A percentile compares a stretch with the other conserved stretches of the same genome.
Evolutionary conservation across 2,113 vertebrate species (phyloP).

Genomic region (Psittacus erithacus): DNA sequence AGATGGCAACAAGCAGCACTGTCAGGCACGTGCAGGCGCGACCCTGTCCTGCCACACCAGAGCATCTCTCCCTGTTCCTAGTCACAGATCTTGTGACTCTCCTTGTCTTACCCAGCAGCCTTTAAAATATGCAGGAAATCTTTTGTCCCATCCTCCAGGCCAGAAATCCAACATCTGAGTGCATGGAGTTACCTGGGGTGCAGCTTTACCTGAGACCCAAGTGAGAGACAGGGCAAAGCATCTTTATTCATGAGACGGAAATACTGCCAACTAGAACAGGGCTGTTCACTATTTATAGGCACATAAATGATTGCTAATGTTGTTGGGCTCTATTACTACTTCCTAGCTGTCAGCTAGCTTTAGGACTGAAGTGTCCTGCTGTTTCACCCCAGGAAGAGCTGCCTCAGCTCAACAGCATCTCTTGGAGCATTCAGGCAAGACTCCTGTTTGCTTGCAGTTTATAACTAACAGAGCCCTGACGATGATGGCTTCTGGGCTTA

Average conservation of each 20-base stretch:
- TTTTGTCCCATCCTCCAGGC: background rate
- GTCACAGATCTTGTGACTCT: background rate
- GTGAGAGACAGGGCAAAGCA: background rate
- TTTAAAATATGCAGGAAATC: background rate
- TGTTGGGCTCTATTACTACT: background rate
- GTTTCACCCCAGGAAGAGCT: background rate
- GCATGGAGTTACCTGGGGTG: accelerated
- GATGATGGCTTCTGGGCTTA: background rate
- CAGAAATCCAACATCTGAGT: background rate
- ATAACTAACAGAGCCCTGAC: background rate
- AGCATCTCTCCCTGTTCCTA: background rate
- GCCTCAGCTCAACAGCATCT: background rate
- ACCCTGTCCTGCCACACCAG: accelerated
- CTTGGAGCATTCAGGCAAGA: accelerated
- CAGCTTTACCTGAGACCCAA: background rate
- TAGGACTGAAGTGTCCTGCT: background rate
- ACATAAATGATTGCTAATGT: background rate
- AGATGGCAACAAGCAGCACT: background rate
- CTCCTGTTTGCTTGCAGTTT: background rate
- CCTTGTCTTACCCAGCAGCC: background rate
- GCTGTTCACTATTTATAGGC: background rate
- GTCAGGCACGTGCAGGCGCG: accelerated
- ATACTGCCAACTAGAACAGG: background rate
- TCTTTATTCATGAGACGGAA: background rate
- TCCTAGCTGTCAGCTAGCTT: background rate